phyloP scores from a whole-genome alignment of 2,113 vertebrate genomes.

The Microtus montanus region DNA sequence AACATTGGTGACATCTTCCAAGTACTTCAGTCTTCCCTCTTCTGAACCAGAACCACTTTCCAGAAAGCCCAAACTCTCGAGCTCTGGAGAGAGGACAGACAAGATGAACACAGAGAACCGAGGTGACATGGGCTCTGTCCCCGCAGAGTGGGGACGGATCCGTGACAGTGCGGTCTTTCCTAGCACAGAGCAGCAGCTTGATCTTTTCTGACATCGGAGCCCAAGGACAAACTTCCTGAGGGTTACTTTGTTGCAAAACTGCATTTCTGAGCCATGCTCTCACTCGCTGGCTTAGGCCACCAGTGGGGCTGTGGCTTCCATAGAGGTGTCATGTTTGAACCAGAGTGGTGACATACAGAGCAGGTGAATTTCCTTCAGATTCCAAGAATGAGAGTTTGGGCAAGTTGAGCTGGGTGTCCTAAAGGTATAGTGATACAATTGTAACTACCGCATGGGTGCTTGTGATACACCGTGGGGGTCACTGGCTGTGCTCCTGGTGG shows the following conservation, averaged over 20 bases:
- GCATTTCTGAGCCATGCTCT: accelerated
- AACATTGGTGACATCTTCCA: conserved; percentile 67
- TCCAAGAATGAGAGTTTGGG: neutral
- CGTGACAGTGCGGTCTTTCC: neutral
- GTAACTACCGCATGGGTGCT: too few relatives aligned
- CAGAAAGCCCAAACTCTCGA: conserved; percentile 74
- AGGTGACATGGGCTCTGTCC: accelerated
- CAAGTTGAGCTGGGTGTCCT: neutral
- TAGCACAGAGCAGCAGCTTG: neutral
- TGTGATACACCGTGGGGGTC: neutral
- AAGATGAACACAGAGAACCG: neutral
- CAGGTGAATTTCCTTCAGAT: neutral
- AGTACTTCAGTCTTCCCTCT: neutral
- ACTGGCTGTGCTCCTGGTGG: neutral
- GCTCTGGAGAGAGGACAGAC: conserved; percentile 51
- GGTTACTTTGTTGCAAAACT: neutral
- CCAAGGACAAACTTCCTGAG: neutral
- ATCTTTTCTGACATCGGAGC: accelerated
- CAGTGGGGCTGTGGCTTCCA: accelerated
- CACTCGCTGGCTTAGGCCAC: neutral
- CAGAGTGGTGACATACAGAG: neutral
- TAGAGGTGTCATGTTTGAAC: accelerated
- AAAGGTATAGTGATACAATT: neutral
- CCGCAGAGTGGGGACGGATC: accelerated
- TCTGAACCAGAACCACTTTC: neutral